These are phyloP conservation scores for Xyliphius kryptos DNA, from an alignment of 2,113 vertebrate genomes.

Conservation along the genomic window DNA sequence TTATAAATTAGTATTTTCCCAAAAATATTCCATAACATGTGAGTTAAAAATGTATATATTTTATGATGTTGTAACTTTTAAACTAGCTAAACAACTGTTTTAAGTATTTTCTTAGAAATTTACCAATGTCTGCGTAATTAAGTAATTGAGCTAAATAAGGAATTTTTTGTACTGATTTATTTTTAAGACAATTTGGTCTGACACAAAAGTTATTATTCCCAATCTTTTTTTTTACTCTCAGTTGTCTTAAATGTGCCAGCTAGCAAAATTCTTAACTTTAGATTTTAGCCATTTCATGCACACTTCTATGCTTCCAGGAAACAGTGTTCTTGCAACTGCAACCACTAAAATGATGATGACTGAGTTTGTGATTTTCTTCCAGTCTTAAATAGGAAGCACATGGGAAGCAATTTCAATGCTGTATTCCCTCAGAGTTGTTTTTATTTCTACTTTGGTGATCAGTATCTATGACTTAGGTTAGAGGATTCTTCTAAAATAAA, in stretches of 20 bases:
- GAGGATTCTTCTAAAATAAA: constrained; percentile 20
- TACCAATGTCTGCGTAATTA: too few relatives aligned
- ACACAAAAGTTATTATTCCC: neutral
- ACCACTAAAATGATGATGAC: neutral
- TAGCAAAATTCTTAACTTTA: neutral
- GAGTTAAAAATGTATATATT: too few relatives aligned
- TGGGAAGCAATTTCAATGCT: constrained; percentile 11
- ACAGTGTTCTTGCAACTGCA: neutral
- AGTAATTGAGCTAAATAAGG: too few relatives aligned
- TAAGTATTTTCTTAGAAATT: too few relatives aligned
- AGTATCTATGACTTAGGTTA: constrained; percentile 3
- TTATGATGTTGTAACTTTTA: too few relatives aligned
- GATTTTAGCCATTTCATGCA: neutral
- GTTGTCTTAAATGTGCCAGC: neutral
- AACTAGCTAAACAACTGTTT: too few relatives aligned
- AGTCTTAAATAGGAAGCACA: constrained; percentile 3
- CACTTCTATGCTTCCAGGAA: neutral
- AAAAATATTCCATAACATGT: too few relatives aligned
- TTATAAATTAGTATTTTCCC: neutral
- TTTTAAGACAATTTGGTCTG: too few relatives aligned
- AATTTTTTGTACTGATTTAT: too few relatives aligned
- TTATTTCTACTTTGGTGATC: constrained; percentile 6
- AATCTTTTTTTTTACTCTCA: neutral
- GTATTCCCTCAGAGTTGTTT: constrained; percentile 13
- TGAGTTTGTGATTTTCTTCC: neutral